Conservation (phyloP, 2,113 vertebrate species). For the Conger conger region DNA sequence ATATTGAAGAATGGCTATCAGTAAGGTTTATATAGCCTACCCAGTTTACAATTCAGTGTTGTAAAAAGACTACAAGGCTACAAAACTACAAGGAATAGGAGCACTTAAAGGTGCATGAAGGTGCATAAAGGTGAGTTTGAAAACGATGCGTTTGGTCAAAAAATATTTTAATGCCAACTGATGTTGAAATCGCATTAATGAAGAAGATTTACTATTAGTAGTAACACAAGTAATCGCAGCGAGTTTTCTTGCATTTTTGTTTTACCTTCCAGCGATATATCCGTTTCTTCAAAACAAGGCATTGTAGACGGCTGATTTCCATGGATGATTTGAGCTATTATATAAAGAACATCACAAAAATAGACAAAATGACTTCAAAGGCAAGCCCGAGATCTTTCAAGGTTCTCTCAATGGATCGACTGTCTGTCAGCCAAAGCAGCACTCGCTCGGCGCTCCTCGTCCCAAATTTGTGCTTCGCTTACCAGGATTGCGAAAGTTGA, state of each 20-base stretch:
- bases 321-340: neutral
- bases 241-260: neutral
- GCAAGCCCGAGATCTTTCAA: neutral
- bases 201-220: neutral
- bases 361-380: neutral
- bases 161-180: neutral
- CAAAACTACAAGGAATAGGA: neutral
- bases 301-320: neutral
- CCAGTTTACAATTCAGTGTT: neutral
- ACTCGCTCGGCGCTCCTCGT: neutral
- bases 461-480: neutral
- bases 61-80: neutral
- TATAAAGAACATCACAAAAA: neutral
- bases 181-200: neutral
- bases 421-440: neutral
- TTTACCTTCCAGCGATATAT: conserved; percentile 21
- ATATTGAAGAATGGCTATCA: too few relatives aligned
- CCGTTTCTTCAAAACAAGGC: neutral
- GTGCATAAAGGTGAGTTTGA: neutral
- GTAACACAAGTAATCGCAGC: neutral
- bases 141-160: neutral
- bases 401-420: neutral
- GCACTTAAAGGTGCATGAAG: neutral
- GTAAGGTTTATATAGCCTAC: neutral
- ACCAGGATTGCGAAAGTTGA: conserved; percentile 18